Base-by-base conservation (phyloP, 2,888 invertebrate species). In the Drosophila austrosaltans region DNA sequence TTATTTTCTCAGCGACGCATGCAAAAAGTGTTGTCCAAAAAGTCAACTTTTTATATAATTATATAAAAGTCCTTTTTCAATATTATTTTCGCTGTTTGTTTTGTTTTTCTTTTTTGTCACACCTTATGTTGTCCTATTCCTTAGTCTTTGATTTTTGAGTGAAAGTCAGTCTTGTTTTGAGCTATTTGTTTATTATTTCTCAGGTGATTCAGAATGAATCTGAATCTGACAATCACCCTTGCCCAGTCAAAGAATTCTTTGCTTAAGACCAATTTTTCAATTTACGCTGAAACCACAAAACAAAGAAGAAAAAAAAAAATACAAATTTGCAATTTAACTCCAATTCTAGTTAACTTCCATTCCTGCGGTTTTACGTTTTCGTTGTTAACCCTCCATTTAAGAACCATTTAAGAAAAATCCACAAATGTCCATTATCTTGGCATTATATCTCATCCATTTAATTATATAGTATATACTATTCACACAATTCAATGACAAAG, bases 1-100 rank as follows among this genome's bases (percentile, higher is more conserved):
- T 78, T 68, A 84, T 77, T 62, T 62, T 48, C 48, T 10, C 60
- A 57, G 76, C 66, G 74, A 74, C 75, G 72, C 72, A 72, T 72
- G 72, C 62, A n/a, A 57, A 48, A 57, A 39, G 61, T 74, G 61
- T 74, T 42, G 66, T 72, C 72, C 74, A 22, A 48, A 71, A 59
- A 56, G 54, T 60, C 39, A 67, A 54, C 53, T 72, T 39, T 39
- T 58, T 20, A 7, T 8, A 10, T 36, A 36, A 36, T 58, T 58
- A 6, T 22, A 10, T 53, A 1, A 44, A 16, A 54, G 56, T 42
- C 20, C 20, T 72, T 72, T 36, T 28, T 66, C 30, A 30, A 61
- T 66, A 57, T 69, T 39, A 54, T 22, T 56, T 28, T 60, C 63
- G 71, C 62, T 69, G 61, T 59, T 48, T 59, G 54, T 71, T 62